A percentile compares a stretch with the other conserved stretches of the same genome.
Conservation (phyloP, 2,888 invertebrate species). For the Hydroisotoma schaefferi region DNA sequence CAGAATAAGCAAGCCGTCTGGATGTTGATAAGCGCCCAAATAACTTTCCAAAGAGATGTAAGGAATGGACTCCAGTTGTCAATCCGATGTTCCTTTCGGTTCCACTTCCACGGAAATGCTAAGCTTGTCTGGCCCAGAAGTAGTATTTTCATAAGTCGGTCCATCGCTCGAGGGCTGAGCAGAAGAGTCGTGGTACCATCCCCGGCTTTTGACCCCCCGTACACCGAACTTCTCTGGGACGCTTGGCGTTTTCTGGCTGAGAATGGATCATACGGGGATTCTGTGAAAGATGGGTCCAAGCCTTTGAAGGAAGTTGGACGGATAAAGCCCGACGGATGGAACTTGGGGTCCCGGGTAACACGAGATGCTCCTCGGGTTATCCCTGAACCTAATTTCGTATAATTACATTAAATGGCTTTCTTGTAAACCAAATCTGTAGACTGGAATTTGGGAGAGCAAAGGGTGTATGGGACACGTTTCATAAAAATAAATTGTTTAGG, state of each 20-base stretch:
- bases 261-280: slow-evolving; percentile 8
- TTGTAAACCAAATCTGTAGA: too few relatives aligned
- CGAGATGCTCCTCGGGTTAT: slow-evolving; percentile 9
- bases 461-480: too few relatives aligned
- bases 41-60: slow-evolving; percentile 13
- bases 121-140: slow-evolving; percentile 13
- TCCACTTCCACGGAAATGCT: slow-evolving; percentile 32
- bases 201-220: neutral
- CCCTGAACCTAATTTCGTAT: too few relatives aligned
- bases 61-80: slow-evolving; percentile 13
- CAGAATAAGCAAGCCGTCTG: slow-evolving; percentile 16
- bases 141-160: slow-evolving; percentile 21
- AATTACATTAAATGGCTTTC: too few relatives aligned
- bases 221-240: neutral
- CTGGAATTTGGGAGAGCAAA: too few relatives aligned
- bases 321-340: too few relatives aligned
- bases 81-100: slow-evolving; percentile 14
- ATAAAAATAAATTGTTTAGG: too few relatives aligned
- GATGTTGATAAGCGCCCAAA: slow-evolving; percentile 14
- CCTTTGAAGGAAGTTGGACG: too few relatives aligned
- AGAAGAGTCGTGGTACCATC: slow-evolving; percentile 15
- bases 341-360: slow-evolving; percentile 17
- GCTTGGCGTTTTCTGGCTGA: too few relatives aligned
- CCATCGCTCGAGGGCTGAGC: slow-evolving; percentile 22
- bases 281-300: neutral